Evolutionary conservation across 2,797 vertebrate species (phyloP).

Genomic region (Crocidura indochinensis): DNA sequence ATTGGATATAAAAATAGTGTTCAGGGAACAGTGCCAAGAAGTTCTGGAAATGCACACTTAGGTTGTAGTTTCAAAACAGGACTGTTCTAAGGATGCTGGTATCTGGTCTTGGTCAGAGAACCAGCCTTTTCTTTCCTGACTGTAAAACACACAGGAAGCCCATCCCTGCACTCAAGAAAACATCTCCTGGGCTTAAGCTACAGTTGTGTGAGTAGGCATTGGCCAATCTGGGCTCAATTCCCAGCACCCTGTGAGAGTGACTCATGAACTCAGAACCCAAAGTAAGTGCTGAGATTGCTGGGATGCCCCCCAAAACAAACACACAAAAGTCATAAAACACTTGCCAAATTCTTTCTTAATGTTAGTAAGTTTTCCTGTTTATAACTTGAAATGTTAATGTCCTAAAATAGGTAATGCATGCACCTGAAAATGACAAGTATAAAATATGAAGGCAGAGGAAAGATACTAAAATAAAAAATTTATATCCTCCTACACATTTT

Average conservation of each 20-base stretch:
- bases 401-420: neutral
- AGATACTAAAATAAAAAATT: neutral
- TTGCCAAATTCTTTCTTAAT: neutral
- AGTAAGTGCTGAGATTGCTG: too few relatives aligned
- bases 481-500: neutral
- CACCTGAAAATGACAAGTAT: neutral
- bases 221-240: too few relatives aligned
- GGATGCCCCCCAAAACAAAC: too few relatives aligned
- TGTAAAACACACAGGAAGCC: neutral
- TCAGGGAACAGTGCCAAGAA: neutral
- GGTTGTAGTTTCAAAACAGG: neutral
- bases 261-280: too few relatives aligned
- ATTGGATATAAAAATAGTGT: slow-evolving; percentile 8
- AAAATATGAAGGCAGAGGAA: neutral
- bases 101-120: neutral
- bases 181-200: too few relatives aligned
- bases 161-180: too few relatives aligned
- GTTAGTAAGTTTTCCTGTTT: neutral
- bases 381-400: neutral
- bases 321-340: neutral
- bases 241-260: too few relatives aligned
- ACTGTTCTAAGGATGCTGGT: too few relatives aligned
- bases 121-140: neutral
- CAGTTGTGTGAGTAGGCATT: too few relatives aligned
- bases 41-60: neutral